phyloP scores from a whole-genome alignment of 2,113 vertebrate species.

The Artemisiospiza belli region DNA sequence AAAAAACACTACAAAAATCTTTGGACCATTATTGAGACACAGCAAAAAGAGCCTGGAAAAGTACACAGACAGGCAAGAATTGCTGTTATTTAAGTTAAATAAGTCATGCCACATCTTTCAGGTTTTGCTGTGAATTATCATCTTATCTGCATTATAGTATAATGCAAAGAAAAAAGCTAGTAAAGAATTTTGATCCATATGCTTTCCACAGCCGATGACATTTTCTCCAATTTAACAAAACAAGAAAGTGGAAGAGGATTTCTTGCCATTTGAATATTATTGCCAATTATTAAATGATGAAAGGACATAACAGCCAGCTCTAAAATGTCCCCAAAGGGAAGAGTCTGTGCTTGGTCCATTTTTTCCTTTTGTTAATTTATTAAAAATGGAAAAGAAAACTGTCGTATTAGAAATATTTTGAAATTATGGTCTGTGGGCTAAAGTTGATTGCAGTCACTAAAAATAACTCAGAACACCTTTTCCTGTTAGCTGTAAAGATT shows the following conservation, averaged over 20 bases:
- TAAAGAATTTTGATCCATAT: background rate
- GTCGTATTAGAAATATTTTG: background rate
- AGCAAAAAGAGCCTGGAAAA: background rate
- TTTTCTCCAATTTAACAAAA: background rate
- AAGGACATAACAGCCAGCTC: background rate
- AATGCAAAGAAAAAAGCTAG: background rate
- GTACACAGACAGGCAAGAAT: background rate
- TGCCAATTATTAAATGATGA: background rate
- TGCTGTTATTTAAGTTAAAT: background rate
- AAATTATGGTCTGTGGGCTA: background rate
- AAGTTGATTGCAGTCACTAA: background rate
- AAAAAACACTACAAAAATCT: background rate
- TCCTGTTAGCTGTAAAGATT: background rate
- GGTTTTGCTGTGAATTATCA: background rate
- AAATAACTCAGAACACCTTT: background rate
- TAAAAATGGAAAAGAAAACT: background rate
- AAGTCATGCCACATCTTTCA: background rate
- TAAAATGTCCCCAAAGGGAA: background rate
- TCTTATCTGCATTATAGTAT: background rate
- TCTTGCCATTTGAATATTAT: slow-evolving; percentile 16
- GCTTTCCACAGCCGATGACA: background rate
- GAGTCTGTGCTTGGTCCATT: background rate
- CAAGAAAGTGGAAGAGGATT: background rate
- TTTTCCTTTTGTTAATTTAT: background rate
- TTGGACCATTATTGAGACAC: background rate